A percentile compares a stretch with the other conserved stretches of the same genome.
These are phyloP conservation scores for Drosophila pallidifrons DNA, from an alignment of 1,140 invertebrate genomes.

Conservation along the genomic window DNA sequence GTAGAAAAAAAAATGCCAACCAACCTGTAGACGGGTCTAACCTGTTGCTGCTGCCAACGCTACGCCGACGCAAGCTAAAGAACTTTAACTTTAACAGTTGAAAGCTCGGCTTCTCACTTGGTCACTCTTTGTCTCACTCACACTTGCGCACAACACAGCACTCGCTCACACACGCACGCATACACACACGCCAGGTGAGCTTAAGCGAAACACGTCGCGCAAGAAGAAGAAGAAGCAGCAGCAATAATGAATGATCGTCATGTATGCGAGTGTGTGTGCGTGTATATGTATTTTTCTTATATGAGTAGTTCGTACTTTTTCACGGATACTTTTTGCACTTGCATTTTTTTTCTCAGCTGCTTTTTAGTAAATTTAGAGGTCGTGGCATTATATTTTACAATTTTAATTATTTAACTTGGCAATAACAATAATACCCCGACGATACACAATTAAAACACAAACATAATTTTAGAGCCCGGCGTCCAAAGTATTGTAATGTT, in stretches of 20 bases:
- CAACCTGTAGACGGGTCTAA: slow-evolving; percentile 54
- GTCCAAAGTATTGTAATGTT: slow-evolving; percentile 7
- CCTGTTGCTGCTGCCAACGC: slow-evolving; percentile 50
- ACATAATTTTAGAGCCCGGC: slow-evolving; percentile 17
- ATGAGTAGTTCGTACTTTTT: slow-evolving; percentile 27
- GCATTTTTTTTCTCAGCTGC: slow-evolving; percentile 18
- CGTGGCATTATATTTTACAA: slow-evolving; percentile 8
- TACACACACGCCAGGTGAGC: slow-evolving; percentile 61
- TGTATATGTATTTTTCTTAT: slow-evolving; percentile 32
- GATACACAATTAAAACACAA: background rate
- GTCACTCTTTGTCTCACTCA: slow-evolving; percentile 25
- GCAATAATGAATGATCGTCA: slow-evolving; percentile 75
- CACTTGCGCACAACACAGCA: slow-evolving; percentile 22
- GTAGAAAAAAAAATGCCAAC: slow-evolving; percentile 29
- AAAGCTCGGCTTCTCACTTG: slow-evolving; percentile 61
- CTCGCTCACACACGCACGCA: slow-evolving; percentile 38
- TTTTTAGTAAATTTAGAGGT: slow-evolving; percentile 4
- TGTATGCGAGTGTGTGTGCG: slow-evolving; percentile 36
- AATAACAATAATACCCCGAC: slow-evolving; percentile 18
- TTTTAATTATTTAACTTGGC: background rate
- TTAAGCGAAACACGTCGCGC: slow-evolving; percentile 52
- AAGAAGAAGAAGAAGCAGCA: slow-evolving; percentile 57
- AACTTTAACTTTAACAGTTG: slow-evolving; percentile 60
- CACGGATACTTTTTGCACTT: slow-evolving; percentile 38
- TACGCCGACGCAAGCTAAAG: slow-evolving; percentile 64